These are phyloP conservation scores for Blomia tropicalis DNA, from an alignment of 2,888 invertebrate genomes.

Conservation along the genomic window DNA sequence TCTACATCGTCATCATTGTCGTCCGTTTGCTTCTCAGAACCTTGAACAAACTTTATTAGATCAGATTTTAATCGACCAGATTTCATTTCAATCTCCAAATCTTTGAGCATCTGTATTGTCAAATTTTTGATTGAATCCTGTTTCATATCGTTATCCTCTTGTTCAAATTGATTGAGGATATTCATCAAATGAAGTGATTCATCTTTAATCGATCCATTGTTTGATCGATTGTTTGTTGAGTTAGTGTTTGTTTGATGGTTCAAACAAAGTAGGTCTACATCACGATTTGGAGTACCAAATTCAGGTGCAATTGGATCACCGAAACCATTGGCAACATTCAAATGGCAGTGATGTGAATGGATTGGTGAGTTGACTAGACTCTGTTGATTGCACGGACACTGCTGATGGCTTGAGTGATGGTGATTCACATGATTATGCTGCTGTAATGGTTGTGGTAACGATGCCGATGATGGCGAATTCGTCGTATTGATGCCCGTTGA, in stretches of 20 bases:
- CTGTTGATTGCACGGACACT: not conserved
- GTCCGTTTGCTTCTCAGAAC: not conserved
- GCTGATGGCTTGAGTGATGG: not conserved
- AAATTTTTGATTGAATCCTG: slow-evolving; percentile 5
- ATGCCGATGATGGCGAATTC: too few relatives aligned
- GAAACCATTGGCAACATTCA: not conserved
- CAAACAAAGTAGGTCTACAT: slow-evolving; percentile 1
- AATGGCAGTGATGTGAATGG: not conserved
- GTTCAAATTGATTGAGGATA: slow-evolving; percentile 5
- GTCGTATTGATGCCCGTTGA: not conserved
- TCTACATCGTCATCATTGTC: not conserved
- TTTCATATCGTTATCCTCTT: not conserved
- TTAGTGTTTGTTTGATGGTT: not conserved
- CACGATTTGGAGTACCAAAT: not conserved
- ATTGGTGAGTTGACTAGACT: slow-evolving; percentile 5
- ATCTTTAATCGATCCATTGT: not conserved
- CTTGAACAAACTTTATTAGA: not conserved
- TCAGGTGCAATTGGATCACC: not conserved
- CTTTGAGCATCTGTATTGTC: slow-evolving; percentile 14
- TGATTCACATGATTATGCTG: not conserved
- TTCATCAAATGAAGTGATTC: not conserved
- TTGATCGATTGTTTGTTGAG: not conserved
- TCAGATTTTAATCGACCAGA: not conserved
- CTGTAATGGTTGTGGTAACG: not conserved
- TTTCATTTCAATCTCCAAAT: slow-evolving; percentile 9